Percentiles rank a stretch among this genome's conserved stretches.
Conservation (phyloP, 2,113 vertebrate species). For the Zootoca vivipara region DNA sequence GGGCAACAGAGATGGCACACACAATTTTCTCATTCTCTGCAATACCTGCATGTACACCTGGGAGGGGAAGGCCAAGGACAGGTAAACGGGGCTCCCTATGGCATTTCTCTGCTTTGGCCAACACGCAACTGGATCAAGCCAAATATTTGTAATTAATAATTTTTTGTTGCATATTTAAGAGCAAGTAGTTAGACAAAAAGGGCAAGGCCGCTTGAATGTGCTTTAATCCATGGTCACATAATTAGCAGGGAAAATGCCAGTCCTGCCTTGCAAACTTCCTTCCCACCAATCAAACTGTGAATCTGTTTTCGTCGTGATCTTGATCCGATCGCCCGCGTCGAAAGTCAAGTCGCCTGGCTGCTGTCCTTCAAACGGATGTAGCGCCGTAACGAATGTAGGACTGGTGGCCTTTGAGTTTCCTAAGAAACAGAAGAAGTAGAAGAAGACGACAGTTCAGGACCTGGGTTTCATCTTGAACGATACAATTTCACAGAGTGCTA, state of each 20-base stretch:
- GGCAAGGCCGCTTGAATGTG: constrained; percentile 2
- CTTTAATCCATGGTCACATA: constrained; percentile 81
- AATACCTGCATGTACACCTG: background rate
- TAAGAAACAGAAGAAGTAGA: constrained; percentile 54
- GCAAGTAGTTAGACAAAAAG: constrained; percentile 9
- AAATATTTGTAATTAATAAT: constrained; percentile 26
- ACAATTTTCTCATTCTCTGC: background rate
- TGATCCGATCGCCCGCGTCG: constrained; percentile 87
- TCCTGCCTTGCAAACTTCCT: constrained; percentile 80
- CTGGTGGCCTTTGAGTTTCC: constrained; percentile 45
- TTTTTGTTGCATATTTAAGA: constrained; percentile 14
- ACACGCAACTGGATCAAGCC: background rate
- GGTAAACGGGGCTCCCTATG: background rate
- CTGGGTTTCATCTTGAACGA: background rate
- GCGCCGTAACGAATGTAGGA: constrained; percentile 78
- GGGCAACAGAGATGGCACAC: background rate
- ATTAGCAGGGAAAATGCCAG: constrained; percentile 97
- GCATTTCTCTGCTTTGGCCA: background rate
- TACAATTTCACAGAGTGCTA: background rate
- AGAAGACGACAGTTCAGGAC: background rate
- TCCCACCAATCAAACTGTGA: constrained; percentile 99
- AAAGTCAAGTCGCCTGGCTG: constrained; percentile 93
- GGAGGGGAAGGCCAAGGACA: background rate
- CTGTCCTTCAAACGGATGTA: constrained; percentile 86
- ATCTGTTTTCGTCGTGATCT: constrained; percentile 84